Evolutionary conservation across 2,797 vertebrate genomes (phyloP).

Genomic region (Thamnophis elegans): DNA sequence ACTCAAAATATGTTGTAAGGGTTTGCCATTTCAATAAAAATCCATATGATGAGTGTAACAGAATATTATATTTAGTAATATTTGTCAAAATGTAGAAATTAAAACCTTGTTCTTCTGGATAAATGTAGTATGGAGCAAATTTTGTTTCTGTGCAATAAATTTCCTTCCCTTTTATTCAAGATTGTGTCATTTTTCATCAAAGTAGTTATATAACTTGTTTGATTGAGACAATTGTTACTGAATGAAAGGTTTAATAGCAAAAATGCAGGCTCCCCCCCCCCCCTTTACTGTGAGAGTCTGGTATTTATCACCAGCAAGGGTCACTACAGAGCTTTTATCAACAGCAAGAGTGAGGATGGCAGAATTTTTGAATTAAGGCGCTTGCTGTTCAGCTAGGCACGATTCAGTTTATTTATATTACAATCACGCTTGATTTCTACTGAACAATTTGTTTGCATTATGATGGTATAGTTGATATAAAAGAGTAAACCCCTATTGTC

Average conservation of each 20-base stretch:
- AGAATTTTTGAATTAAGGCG: conserved; percentile 51
- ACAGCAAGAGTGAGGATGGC: conserved; percentile 48
- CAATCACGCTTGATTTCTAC: conserved; percentile 42
- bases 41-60: conserved; percentile 4
- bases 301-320: conserved; percentile 77
- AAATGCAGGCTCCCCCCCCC: conserved; percentile 53
- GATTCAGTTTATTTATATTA: conserved; percentile 21
- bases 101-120: conserved; percentile 29
- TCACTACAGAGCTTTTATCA: conserved; percentile 73
- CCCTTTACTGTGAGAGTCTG: conserved; percentile 61
- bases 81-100: conserved; percentile 46
- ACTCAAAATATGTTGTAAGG: neutral
- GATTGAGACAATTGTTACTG: conserved; percentile 61
- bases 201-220: conserved; percentile 51
- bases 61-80: conserved; percentile 55
- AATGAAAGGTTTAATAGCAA: conserved; percentile 65
- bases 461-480: neutral
- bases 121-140: conserved; percentile 34
- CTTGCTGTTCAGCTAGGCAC: conserved; percentile 35
- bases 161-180: conserved; percentile 42
- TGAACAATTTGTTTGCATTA: neutral
- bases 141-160: conserved; percentile 40
- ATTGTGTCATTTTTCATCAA: conserved; percentile 39
- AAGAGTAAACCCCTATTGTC: neutral
- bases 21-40: neutral